Conservation (phyloP, 2,797 vertebrate genomes). For the Manis pentadactyla region DNA sequence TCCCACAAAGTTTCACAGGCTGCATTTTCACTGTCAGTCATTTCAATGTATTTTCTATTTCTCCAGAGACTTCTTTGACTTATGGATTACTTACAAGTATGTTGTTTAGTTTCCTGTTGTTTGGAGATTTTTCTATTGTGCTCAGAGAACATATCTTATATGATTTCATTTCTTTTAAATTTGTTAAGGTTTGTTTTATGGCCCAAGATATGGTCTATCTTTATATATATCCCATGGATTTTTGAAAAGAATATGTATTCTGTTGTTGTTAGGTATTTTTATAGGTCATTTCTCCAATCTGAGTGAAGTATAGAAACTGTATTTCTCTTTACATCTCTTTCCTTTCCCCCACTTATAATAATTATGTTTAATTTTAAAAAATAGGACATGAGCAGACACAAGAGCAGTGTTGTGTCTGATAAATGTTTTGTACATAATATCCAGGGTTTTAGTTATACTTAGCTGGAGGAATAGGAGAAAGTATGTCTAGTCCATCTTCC, state of each 20-base stretch:
- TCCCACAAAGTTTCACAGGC: not conserved
- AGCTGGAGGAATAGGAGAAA: not conserved
- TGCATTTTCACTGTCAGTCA: slow-evolving; percentile 39
- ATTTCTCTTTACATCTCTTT: not conserved
- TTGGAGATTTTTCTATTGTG: not conserved
- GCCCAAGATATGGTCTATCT: not conserved
- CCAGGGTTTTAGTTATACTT: not conserved
- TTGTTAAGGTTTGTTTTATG: slow-evolving; percentile 26
- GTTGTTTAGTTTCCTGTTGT: not conserved
- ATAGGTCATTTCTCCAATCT: not conserved
- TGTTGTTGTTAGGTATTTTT: not conserved
- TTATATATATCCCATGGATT: not conserved
- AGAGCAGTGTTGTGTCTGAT: no score
- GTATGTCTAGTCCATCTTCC: not conserved
- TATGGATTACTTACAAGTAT: not conserved
- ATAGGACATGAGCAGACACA: no score
- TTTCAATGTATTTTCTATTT: not conserved
- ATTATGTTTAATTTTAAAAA: no score
- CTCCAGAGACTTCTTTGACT: not conserved
- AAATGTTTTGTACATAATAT: not conserved
- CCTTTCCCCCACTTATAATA: not conserved
- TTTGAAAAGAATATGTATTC: not conserved
- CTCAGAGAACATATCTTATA: not conserved
- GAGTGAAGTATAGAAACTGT: not conserved
- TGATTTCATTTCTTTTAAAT: slow-evolving; percentile 22